Conservation (phyloP, 2,113 vertebrate species). For the Eudorcas thomsonii region DNA sequence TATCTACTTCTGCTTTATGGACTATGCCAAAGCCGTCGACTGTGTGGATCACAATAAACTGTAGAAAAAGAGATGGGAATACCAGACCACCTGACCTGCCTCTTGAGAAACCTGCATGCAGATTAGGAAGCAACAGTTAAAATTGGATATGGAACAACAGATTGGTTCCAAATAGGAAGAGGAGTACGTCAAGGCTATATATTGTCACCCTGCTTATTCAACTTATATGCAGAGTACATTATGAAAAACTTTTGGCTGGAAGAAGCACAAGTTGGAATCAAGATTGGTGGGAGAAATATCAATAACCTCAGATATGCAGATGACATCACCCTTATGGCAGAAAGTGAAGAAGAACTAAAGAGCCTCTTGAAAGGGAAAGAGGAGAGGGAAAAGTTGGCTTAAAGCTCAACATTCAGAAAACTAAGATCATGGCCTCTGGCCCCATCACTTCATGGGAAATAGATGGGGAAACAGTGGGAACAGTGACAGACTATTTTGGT, state of each 20-base stretch:
- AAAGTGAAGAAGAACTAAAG: background rate
- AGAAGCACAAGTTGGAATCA: background rate
- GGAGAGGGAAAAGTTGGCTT: background rate
- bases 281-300: background rate
- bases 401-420: background rate
- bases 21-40: background rate
- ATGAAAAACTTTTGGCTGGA: background rate
- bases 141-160: background rate
- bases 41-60: background rate
- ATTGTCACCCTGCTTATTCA: background rate
- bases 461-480: background rate
- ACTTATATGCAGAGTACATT: background rate
- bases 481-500: background rate
- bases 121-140: background rate
- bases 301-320: background rate
- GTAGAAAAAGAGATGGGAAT: background rate
- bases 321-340: background rate
- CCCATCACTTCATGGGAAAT: background rate
- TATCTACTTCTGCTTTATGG: background rate
- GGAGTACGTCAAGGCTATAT: background rate
- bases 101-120: background rate
- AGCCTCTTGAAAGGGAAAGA: background rate
- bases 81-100: background rate
- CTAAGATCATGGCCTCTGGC: background rate
- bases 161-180: background rate